phyloP scores from a whole-genome alignment of 2,888 invertebrate species.

The Colostygia pectinataria region DNA sequence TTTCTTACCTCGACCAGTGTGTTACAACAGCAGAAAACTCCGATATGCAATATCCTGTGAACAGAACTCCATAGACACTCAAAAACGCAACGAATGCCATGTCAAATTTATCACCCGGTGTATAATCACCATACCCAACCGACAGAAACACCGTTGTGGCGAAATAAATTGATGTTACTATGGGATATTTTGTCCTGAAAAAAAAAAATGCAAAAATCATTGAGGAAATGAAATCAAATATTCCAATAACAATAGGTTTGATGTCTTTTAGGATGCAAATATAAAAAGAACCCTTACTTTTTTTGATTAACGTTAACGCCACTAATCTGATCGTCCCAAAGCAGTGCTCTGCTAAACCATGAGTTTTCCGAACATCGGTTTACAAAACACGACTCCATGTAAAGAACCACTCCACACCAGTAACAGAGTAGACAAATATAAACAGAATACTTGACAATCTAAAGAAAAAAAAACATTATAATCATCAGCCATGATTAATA shows the following conservation, averaged over 20 bases:
- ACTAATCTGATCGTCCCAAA: constrained; percentile 47
- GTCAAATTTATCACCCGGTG: constrained; percentile 70
- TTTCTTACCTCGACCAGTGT: constrained; percentile 67
- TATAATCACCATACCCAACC: constrained; percentile 75
- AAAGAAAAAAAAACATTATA: background rate
- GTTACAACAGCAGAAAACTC: constrained; percentile 78
- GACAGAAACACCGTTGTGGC: constrained; percentile 69
- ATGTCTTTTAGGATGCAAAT: too few relatives aligned
- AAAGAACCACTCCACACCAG: constrained; percentile 79
- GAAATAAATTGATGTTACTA: constrained; percentile 72
- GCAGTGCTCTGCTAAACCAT: constrained; percentile 71
- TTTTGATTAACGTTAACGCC: constrained; percentile 27
- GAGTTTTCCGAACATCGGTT: constrained; percentile 71
- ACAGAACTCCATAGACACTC: constrained; percentile 72
- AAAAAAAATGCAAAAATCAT: background rate
- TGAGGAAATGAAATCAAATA: too few relatives aligned
- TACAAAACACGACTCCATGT: constrained; percentile 78
- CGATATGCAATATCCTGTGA: constrained; percentile 77
- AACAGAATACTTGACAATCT: constrained; percentile 73
- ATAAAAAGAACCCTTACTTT: constrained; percentile 51
- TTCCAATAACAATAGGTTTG: too few relatives aligned
- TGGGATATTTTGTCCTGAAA: constrained; percentile 60
- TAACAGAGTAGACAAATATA: constrained; percentile 73
- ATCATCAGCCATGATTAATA: too few relatives aligned
- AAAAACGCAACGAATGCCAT: constrained; percentile 71